These are phyloP conservation scores for Cheilosia scutellata DNA, from an alignment of 2,888 invertebrate genomes.

Conservation along the genomic window DNA sequence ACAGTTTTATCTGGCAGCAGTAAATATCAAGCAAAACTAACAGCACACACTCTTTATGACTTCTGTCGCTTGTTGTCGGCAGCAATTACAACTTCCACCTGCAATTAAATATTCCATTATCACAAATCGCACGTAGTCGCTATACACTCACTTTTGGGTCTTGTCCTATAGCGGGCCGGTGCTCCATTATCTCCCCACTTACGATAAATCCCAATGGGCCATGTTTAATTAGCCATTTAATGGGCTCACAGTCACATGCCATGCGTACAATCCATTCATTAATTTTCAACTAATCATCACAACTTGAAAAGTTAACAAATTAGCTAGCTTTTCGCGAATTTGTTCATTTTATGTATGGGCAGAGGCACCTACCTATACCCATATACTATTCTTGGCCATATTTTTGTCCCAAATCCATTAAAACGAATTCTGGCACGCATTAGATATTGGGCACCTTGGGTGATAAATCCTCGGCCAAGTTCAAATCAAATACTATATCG, in stretches of 20 bases:
- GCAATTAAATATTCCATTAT: constrained; percentile 76
- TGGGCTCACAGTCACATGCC: constrained; percentile 61
- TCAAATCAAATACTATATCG: constrained; percentile 51
- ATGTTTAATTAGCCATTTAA: constrained; percentile 73
- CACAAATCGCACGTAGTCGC: constrained; percentile 70
- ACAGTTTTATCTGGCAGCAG: constrained; percentile 71
- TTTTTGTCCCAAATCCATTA: constrained; percentile 45
- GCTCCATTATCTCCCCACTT: constrained; percentile 49
- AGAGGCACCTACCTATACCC: not conserved
- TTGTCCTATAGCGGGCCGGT: not conserved
- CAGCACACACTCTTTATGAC: constrained; percentile 51
- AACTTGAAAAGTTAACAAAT: constrained; percentile 58
- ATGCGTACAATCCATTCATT: constrained; percentile 73
- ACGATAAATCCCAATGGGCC: constrained; percentile 57
- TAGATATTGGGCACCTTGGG: constrained; percentile 51
- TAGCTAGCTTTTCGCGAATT: constrained; percentile 57
- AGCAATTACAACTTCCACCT: constrained; percentile 74
- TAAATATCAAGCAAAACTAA: constrained; percentile 73
- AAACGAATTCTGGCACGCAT: constrained; percentile 61
- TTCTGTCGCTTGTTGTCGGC: constrained; percentile 57
- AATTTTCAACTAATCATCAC: constrained; percentile 74
- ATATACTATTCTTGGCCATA: constrained; percentile 6
- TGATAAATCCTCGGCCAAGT: constrained; percentile 64
- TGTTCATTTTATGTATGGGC: not conserved
- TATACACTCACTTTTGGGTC: not conserved